Percentiles rank a stretch among this genome's conserved stretches.
These are phyloP conservation scores for Coptodon rendalli DNA, from an alignment of 2,113 vertebrate species.

Conservation along the genomic window DNA sequence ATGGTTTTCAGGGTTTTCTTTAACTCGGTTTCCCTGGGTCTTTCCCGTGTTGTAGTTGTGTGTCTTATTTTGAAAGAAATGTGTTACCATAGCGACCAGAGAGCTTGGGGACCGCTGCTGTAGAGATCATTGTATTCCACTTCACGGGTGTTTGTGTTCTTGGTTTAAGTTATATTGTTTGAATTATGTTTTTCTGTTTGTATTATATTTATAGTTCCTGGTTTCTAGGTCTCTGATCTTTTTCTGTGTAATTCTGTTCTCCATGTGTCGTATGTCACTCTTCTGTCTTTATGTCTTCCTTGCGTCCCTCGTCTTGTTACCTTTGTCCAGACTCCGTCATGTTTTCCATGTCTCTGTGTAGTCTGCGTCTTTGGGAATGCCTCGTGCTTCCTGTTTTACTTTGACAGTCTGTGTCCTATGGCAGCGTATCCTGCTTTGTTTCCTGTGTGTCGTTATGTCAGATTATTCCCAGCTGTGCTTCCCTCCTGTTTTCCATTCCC, in stretches of 20 bases:
- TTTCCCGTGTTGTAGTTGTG: too few relatives aligned
- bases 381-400: not conserved
- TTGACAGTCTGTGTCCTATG: not conserved
- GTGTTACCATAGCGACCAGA: too few relatives aligned
- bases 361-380: not conserved
- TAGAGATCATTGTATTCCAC: not conserved
- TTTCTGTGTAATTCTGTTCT: not conserved
- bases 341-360: not conserved
- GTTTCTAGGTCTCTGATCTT: not conserved
- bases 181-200: not conserved
- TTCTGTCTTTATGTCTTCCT: not conserved
- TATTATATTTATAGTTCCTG: not conserved
- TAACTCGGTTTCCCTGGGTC: not conserved
- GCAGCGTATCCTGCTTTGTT: not conserved
- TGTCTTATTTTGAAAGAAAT: too few relatives aligned
- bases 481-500: not conserved
- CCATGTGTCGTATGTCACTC: not conserved
- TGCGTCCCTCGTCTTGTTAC: not conserved
- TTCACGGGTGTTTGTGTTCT: not conserved
- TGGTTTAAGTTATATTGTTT: not conserved
- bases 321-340: not conserved
- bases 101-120: not conserved
- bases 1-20: not conserved
- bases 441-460: not conserved
- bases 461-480: not conserved